Evolutionary conservation across 2,888 invertebrate species (phyloP), one percentile per base, ranked within the genome.

Genomic region (Campopleginae sp.): DNA sequence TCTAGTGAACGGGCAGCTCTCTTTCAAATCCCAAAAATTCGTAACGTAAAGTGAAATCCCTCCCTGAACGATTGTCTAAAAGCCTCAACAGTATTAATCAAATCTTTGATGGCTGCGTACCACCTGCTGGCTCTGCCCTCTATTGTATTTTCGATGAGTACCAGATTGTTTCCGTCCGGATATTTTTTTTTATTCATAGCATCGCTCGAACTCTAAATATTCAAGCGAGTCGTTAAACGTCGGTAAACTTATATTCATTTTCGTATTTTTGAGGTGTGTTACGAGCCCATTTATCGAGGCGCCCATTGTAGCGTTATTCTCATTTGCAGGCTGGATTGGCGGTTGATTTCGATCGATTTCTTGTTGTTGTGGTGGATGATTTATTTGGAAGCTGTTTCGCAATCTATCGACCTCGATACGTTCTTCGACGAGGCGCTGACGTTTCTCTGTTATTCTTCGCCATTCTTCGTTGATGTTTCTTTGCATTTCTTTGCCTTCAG

Each of bases 31-130:
- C n/a, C n/a, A n/a, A n/a, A n/a, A n/a, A n/a, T n/a, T n/a, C n/a
- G n/a, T n/a, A n/a, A n/a, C n/a, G n/a, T n/a, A n/a, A n/a, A 71
- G 31, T 71, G 51, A 12, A 71, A 71, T 71, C 51, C 71, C 3
- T 44, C 23, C 0, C 31, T 48, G 4, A 51, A 71, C 1, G n/a
- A 44, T 31, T n/a, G 31, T n/a, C 33, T 48, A n/a, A 71, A 51
- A 8, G 27, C 10, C n/a, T 71, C 71, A 19, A 71, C 51, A n/a
- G 51, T 31, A 0, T 27, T 27, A 0, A 71, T 51, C 19, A 23
- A 10, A 23, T 71, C 33, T 71, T 23, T 44, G n/a, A 4, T 33
- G 10, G 44, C 44, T 17, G 51, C 71, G 51, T 51, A 71, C 51
- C 71, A 71, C 4, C 33, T 23, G n/a, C 44, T 48, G 2, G 48